These are phyloP conservation scores for Zoroaster sp. DNA, from an alignment of 53 echinoderm and acorn worm species.

Conservation along the genomic window DNA sequence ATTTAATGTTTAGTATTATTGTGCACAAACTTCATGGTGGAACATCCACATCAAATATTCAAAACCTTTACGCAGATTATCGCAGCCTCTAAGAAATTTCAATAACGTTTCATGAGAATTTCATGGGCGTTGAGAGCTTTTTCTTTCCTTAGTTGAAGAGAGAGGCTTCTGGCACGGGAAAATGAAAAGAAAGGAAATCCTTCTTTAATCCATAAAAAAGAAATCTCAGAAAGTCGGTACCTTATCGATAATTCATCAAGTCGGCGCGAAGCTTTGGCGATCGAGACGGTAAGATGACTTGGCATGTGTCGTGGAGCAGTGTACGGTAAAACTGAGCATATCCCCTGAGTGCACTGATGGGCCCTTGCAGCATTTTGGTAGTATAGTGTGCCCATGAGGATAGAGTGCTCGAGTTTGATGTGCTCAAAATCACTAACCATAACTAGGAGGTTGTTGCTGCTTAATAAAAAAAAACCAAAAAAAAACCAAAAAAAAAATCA, in stretches of 20 bases:
- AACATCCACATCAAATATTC: not conserved
- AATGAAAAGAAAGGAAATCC: conserved; percentile 19
- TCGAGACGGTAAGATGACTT: not conserved
- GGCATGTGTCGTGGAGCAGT: not conserved
- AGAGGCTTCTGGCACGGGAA: conserved; percentile 13
- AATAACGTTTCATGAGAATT: not conserved
- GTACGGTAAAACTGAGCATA: not conserved
- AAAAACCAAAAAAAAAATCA: no score
- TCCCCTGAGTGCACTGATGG: not conserved
- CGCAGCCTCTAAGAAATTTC: not conserved
- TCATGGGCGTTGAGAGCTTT: not conserved
- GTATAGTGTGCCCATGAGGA: not conserved
- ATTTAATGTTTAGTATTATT: no score
- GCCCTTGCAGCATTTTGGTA: not conserved
- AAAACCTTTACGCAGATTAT: not conserved
- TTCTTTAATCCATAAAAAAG: not conserved
- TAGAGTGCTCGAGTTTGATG: no score
- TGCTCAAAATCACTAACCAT: no score
- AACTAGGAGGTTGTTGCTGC: no score
- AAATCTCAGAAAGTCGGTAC: conserved; percentile 13
- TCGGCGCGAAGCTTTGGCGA: not conserved
- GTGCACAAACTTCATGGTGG: no score
- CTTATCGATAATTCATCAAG: conserved; percentile 36
- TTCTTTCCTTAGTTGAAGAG: not conserved
- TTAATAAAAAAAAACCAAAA: no score